phyloP scores from a whole-genome alignment of 2,113 vertebrate genomes.

The Salvelinus sp. region DNA sequence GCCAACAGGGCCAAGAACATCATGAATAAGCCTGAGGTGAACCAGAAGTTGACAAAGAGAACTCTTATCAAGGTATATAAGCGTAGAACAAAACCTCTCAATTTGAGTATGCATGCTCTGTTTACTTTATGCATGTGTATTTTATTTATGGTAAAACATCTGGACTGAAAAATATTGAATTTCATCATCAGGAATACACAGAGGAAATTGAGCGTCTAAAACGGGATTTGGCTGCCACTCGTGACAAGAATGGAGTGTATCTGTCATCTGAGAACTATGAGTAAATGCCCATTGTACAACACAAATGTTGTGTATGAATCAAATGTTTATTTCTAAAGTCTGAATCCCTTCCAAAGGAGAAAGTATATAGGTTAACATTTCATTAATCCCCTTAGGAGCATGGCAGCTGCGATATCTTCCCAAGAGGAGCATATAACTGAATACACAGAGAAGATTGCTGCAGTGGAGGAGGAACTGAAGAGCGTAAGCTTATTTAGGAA shows the following conservation, averaged over 20 bases:
- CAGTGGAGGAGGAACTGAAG: constrained; percentile 86
- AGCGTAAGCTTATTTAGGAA: constrained; percentile 66
- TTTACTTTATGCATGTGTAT: background rate
- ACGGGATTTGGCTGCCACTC: constrained; percentile 85
- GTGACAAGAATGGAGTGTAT: constrained; percentile 95
- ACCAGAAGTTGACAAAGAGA: constrained; percentile 97
- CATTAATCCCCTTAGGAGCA: constrained; percentile 68
- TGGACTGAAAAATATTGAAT: background rate
- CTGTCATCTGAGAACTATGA: constrained; percentile 91
- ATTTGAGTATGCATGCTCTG: too few species aligned
- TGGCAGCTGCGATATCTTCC: constrained; percentile 79
- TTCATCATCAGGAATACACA: constrained; percentile 86
- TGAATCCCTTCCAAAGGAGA: background rate
- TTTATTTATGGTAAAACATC: too few species aligned
- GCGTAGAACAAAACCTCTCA: background rate
- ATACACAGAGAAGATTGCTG: constrained; percentile 80
- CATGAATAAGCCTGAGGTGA: constrained; percentile 97
- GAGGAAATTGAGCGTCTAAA: constrained; percentile 98
- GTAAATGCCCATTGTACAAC: constrained; percentile 65
- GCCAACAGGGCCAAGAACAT: constrained; percentile 97
- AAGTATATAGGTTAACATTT: background rate
- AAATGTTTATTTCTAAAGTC: background rate
- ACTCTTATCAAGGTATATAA: constrained; percentile 90
- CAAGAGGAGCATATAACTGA: constrained; percentile 84
- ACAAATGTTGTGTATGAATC: background rate